Evolutionary conservation across 2,888 invertebrate species (phyloP), one percentile per base, ranked within the genome.

Genomic region (Cryptus armator): DNA sequence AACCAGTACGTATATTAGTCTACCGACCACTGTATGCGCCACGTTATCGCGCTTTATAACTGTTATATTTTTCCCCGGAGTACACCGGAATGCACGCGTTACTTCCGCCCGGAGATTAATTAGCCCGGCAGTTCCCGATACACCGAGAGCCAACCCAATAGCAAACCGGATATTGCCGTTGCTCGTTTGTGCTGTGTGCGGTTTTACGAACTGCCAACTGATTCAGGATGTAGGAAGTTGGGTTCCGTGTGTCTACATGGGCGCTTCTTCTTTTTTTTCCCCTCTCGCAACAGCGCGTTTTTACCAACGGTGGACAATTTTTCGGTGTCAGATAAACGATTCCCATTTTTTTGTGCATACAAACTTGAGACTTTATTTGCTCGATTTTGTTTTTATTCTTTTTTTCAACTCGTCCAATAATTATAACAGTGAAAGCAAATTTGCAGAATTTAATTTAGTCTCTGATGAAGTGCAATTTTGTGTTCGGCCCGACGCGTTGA

Each of bases 111-210:
- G 19, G 76, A 86, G 81, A 86, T 86, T 87, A 86, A 87, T 86
- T 86, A 87, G 86, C 81, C 78, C 81, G 66, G 37, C 67, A 75
- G 81, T 82, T 85, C 79, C 83, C 79, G 84, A 84, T 87, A 86
- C 59, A 67, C 71, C 76, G 59, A 59, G 59, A 66, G 66, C 78
- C 68, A 37, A 9, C 37, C 78, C 79, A 82, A 85, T 85, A 80
- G 75, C 82, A 46, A 62, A 75, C 82, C 78, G 82, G 82, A 85
- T 82, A 80, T 85, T 80, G 75, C 71, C 67, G 19, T 56, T 82
- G 75, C 70, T 80, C 53, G 53, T 82, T 75, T 68, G 72, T 59
- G 56, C 74, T 32, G 48, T 53, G 14, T 14, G 48, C 68, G 64
- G 53, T 85, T 80, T 67, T 77, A 75, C 79, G 14, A 81, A 84